phyloP scores from a whole-genome alignment of 1,140 invertebrate genomes.

The Euwallacea similis region DNA sequence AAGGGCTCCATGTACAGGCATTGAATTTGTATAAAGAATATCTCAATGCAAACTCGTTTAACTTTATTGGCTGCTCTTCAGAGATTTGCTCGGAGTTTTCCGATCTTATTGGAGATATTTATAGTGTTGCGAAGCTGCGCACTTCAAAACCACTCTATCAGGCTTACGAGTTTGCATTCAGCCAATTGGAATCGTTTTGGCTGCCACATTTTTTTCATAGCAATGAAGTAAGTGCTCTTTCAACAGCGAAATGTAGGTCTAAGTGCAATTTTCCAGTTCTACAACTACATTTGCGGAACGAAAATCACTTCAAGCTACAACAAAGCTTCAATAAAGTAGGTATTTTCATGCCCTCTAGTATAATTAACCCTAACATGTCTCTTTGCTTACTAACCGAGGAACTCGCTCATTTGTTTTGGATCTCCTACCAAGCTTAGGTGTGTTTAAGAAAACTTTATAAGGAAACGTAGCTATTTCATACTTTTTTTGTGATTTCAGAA shows the following conservation, averaged over 20 bases:
- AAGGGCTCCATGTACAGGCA: conserved; percentile 69
- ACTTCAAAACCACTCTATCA: conserved; percentile 78
- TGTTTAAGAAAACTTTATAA: neutral
- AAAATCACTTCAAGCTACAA: conserved; percentile 57
- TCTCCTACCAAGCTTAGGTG: conserved; percentile 48
- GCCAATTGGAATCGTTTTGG: conserved; percentile 73
- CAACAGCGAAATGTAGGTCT: no score
- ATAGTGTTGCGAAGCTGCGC: conserved; percentile 69
- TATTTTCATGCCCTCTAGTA: conserved; percentile 29
- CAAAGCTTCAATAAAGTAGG: conserved; percentile 60
- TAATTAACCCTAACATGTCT: conserved; percentile 17
- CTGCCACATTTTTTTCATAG: conserved; percentile 81
- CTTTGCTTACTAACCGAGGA: conserved; percentile 21
- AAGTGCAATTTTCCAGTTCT: conserved; percentile 61
- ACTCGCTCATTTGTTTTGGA: conserved; percentile 32
- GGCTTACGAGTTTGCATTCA: conserved; percentile 80
- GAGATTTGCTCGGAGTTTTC: conserved; percentile 67
- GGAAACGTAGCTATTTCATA: neutral
- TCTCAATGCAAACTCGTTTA: conserved; percentile 65
- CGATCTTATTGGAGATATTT: conserved; percentile 65
- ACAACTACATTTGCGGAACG: conserved; percentile 67
- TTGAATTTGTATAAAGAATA: conserved; percentile 72
- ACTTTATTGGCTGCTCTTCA: conserved; percentile 68
- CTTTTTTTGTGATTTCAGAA: conserved; percentile 31
- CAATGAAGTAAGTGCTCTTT: conserved; percentile 64